Evolutionary conservation across 2,113 vertebrate genomes (phyloP), one percentile per base, ranked within the genome.

Genomic region (Zonotrichia leucophrys): DNA sequence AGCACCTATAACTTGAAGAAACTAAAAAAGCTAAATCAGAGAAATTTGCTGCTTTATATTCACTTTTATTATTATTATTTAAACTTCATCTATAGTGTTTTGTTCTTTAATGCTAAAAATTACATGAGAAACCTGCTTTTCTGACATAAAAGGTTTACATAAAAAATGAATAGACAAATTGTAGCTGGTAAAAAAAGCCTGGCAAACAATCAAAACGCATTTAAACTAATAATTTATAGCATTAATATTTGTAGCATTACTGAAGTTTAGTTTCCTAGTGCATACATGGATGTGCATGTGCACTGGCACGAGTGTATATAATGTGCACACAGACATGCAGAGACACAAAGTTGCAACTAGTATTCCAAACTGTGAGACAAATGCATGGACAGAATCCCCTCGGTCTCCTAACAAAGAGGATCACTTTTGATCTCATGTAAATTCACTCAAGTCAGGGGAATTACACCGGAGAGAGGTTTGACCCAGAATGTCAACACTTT

Each of bases 311-410:
- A 50, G 15, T 37, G 30, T 42, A 13, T 53, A 19, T 39, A 47
- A 42, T 25, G 44, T 13, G 33, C 7, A 60, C 30, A 50, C 11
- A 92, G 20, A 76, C 35, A 64, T 13, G 12, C 20, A 62, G 30
- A 91, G 49, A 77, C 25, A 72, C 16, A 41, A 70, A 24, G 11
- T 22, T 81, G 37, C 27, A 83, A 50, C 31, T 83, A 44, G 73
- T 92, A 96, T 94, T 80, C 72, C 92, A 87, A 95, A 39, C 60
- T 85, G 56, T 68, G 60, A 85, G 79, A 85, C 55, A 96, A 96
- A 96, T 79, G 46, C 33, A 77, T 14, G 5, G 46, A n/a, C 62
- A 93, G 50, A 59, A 88, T 64, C 7, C 2, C 27, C 15, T 67
- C 14, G 1, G 27, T 31, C 62, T 94, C 89, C 77, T 53, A 85